A percentile compares a stretch with the other conserved stretches of the same genome.
phyloP scores from a whole-genome alignment of 1,140 invertebrate genomes.

The Heliconius hewitsoni region DNA sequence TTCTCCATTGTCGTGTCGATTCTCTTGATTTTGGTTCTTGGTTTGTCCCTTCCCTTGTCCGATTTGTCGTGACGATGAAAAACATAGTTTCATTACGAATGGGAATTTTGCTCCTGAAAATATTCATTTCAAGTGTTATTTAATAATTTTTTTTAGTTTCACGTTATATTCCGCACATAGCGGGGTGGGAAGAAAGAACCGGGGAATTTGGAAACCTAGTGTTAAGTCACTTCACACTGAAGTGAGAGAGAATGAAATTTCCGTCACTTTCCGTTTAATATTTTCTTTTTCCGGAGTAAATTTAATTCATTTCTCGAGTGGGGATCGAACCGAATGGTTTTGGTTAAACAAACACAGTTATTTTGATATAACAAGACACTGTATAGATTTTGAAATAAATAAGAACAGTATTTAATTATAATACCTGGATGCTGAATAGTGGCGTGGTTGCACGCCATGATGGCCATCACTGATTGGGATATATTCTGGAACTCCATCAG shows the following conservation, averaged over 20 bases:
- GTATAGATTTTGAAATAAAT: no score
- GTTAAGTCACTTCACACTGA: no score
- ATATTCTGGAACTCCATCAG: slow-evolving; percentile 96
- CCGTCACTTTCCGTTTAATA: no score
- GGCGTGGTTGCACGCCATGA: slow-evolving; percentile 97
- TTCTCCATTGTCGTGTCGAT: slow-evolving; percentile 67
- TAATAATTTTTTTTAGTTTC: neutral
- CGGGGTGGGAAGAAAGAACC: no score
- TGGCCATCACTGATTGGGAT: slow-evolving; percentile 94
- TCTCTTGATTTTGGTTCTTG: slow-evolving; percentile 44
- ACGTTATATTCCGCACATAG: no score
- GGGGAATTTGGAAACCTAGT: no score
- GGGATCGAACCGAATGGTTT: no score
- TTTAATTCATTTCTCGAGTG: no score
- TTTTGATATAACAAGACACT: no score
- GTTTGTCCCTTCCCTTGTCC: slow-evolving; percentile 71
- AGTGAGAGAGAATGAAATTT: no score
- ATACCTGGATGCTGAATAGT: slow-evolving; percentile 92
- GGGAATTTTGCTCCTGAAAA: slow-evolving; percentile 95
- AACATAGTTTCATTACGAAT: slow-evolving; percentile 98
- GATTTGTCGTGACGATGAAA: slow-evolving; percentile 93
- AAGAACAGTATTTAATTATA: neutral
- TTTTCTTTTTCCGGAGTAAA: no score
- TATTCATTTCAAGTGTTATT: neutral
- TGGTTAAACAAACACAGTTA: no score